A percentile compares a stretch with the other conserved stretches of the same genome.
Evolutionary conservation across 2,888 invertebrate genomes (phyloP).

Genomic region (Orthosia cruda): DNA sequence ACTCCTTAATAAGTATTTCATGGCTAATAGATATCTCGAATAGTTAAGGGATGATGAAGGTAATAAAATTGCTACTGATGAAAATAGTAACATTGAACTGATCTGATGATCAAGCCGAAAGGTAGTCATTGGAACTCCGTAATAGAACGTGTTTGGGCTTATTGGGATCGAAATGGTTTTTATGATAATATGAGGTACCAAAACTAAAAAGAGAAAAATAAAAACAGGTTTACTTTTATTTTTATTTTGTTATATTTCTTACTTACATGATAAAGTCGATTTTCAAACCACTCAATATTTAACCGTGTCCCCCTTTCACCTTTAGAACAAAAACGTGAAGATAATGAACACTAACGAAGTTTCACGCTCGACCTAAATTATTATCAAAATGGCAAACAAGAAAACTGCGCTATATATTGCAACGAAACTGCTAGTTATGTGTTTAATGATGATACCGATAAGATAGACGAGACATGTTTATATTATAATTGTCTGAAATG

Average conservation of each 20-base stretch:
- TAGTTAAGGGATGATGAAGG: too few species aligned
- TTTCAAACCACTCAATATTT: conserved; percentile 11
- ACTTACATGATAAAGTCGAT: not conserved
- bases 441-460: conserved; percentile 28
- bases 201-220: too few species aligned
- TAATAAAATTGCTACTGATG: too few species aligned
- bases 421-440: conserved; percentile 2
- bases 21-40: too few species aligned
- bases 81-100: too few species aligned
- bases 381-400: conserved; percentile 30
- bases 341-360: conserved; percentile 33
- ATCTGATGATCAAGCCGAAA: too few species aligned
- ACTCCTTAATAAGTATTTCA: too few species aligned
- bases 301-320: conserved; percentile 44
- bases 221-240: too few species aligned
- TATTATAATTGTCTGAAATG: conserved; percentile 25
- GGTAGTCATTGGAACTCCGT: too few species aligned
- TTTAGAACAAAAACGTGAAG: conserved; percentile 39
- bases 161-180: too few species aligned
- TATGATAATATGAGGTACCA: too few species aligned
- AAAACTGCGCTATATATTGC: conserved; percentile 19
- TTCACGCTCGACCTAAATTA: conserved; percentile 42
- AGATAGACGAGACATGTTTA: conserved; percentile 12
- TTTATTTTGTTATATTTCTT: not conserved
- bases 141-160: too few species aligned